Conservation (phyloP, 2,113 vertebrate genomes). For the Arenaria interpres region DNA sequence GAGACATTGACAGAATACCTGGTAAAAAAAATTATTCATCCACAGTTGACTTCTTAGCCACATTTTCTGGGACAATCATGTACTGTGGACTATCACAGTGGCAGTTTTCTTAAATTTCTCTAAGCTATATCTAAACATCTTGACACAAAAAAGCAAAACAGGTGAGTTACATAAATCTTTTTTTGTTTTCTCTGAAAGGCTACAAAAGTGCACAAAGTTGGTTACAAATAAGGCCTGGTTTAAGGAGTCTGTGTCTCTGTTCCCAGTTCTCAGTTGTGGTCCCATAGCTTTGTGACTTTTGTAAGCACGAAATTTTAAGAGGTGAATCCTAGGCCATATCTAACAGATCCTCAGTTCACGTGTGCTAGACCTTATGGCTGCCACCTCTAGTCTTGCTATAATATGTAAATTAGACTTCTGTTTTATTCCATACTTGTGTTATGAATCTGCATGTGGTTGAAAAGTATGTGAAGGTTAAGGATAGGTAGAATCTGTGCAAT, state of each 20-base stretch:
- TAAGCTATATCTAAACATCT: not conserved
- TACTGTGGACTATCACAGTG: fast-evolving
- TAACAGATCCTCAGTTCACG: not conserved
- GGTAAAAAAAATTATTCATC: not conserved
- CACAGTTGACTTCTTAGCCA: not conserved
- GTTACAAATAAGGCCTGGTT: not conserved
- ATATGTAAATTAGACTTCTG: not conserved
- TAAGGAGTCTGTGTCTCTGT: not conserved
- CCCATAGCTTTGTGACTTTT: not conserved
- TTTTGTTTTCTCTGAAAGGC: not conserved
- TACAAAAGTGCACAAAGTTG: not conserved
- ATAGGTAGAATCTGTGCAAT: not conserved
- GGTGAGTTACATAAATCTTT: not conserved
- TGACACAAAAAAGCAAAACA: not conserved
- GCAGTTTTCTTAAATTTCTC: not conserved
- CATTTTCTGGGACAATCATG: not conserved
- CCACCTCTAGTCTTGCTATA: not conserved
- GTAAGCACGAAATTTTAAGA: not conserved
- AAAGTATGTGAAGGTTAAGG: not conserved
- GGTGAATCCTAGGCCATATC: not conserved
- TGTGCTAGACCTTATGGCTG: not conserved
- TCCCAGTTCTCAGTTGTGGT: not conserved
- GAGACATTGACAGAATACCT: not conserved
- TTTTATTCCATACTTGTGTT: not conserved
- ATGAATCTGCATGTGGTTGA: not conserved